A percentile compares a stretch with the other conserved stretches of the same genome.
Conservation (phyloP, 2,797 vertebrate genomes). For the Coluber constrictor region DNA sequence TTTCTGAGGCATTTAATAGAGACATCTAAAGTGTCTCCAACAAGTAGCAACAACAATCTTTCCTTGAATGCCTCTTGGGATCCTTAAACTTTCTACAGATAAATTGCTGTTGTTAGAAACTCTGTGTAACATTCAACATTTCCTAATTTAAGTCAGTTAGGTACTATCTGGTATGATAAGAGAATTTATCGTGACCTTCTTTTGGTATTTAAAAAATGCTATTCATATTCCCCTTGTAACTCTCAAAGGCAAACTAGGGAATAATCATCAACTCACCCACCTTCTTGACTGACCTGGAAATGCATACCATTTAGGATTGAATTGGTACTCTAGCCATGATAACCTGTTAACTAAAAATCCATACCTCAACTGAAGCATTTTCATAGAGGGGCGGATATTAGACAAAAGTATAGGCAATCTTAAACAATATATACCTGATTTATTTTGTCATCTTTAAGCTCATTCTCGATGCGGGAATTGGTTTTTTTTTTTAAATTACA, state of each 20-base stretch:
- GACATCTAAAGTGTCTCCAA: neutral
- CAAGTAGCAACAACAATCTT: neutral
- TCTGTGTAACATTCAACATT: neutral
- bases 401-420: neutral
- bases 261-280: neutral
- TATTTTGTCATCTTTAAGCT: neutral
- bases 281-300: neutral
- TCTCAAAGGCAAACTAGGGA: neutral
- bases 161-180: neutral
- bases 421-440: neutral
- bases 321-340: neutral
- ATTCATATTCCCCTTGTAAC: neutral
- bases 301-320: rapidly evolving
- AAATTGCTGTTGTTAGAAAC: neutral
- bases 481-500: neutral
- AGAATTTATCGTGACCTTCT: neutral
- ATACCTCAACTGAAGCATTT: neutral
- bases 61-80: neutral
- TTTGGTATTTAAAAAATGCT: neutral
- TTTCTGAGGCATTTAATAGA: neutral
- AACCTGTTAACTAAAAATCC: neutral
- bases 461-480: neutral
- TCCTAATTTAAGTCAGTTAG: neutral
- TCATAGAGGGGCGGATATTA: neutral
- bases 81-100: neutral